Conservation (phyloP, 2,797 vertebrate species). For the Aplochiton taeniatus region DNA sequence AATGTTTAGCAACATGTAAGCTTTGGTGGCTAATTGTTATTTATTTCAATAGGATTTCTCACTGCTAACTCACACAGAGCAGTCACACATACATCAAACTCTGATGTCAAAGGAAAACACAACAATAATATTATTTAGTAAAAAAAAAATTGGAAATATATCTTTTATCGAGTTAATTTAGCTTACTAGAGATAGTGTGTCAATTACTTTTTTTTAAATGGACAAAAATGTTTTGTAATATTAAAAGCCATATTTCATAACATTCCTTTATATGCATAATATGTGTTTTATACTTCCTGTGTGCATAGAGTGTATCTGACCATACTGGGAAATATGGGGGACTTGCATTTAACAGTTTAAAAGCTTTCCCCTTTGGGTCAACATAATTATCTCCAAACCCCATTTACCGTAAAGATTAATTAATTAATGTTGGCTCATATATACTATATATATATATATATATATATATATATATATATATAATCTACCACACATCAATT, state of each 20-base stretch:
- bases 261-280: neutral
- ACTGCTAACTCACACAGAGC: neutral
- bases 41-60: slow-evolving; percentile 41
- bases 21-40: slow-evolving; percentile 14
- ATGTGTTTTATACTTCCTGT: no score
- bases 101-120: slow-evolving; percentile 6
- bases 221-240: slow-evolving; percentile 2
- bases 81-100: neutral
- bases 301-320: no score
- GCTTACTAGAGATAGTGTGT: neutral
- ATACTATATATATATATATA: no score
- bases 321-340: no score
- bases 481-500: no score
- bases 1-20: neutral
- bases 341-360: no score
- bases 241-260: slow-evolving; percentile 2
- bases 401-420: no score
- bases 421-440: no score
- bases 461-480: no score
- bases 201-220: slow-evolving; percentile 8
- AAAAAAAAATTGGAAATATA: neutral
- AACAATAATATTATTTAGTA: no score
- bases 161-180: slow-evolving; percentile 3
- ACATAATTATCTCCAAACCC: no score
- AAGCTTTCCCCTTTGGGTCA: no score